phyloP scores from a whole-genome alignment of 2,797 vertebrate species.

The Semaprochilodus insignis region DNA sequence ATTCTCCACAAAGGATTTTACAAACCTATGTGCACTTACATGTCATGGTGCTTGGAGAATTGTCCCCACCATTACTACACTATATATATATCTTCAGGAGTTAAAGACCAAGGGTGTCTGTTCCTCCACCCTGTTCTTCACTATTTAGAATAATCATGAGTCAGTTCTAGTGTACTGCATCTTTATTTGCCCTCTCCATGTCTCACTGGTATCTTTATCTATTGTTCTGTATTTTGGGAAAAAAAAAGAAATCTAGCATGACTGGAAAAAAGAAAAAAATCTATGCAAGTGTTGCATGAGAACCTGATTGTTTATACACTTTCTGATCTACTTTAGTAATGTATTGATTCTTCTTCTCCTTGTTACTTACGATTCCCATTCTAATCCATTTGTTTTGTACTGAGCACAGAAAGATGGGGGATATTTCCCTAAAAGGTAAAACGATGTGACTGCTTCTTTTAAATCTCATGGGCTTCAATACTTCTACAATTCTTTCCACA shows the following conservation, averaged over 20 bases:
- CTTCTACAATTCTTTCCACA: background rate
- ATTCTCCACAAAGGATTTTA: background rate
- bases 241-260: slow-evolving; percentile 76
- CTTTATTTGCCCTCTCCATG: slow-evolving; percentile 64
- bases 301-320: slow-evolving; percentile 76
- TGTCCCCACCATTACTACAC: background rate
- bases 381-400: slow-evolving; percentile 69
- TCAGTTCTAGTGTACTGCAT: slow-evolving; percentile 68
- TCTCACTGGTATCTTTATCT: slow-evolving; percentile 77
- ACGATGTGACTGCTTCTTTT: slow-evolving; percentile 6
- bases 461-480: slow-evolving; percentile 39
- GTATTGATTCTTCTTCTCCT: slow-evolving; percentile 76
- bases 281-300: slow-evolving; percentile 89
- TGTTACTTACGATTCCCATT: slow-evolving; percentile 77
- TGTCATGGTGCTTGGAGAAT: slow-evolving; percentile 4
- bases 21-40: slow-evolving; percentile 10
- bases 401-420: slow-evolving; percentile 43
- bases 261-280: slow-evolving; percentile 69
- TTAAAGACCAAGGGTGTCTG: background rate
- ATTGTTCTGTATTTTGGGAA: slow-evolving; percentile 79
- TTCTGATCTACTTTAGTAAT: slow-evolving; percentile 78
- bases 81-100: background rate
- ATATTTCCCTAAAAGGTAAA: background rate
- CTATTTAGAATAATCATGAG: slow-evolving; percentile 44
- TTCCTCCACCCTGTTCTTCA: background rate